Percentiles rank a stretch among this genome's conserved stretches.
Evolutionary conservation across 1,140 invertebrate species (phyloP).

Genomic region (Cyrtorhinus lividipennis): DNA sequence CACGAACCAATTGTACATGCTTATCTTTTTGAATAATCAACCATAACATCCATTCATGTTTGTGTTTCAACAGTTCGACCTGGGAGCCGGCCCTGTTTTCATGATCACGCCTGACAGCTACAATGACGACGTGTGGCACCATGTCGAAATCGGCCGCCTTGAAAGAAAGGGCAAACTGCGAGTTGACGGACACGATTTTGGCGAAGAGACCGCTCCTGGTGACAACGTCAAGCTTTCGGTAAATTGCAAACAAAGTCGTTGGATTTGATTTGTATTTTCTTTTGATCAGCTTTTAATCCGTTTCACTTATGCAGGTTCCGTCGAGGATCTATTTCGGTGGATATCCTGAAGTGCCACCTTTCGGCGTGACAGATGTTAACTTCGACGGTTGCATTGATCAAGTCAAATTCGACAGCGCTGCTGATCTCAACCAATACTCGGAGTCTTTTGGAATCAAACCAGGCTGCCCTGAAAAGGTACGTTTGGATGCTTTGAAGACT

Average conservation of each 20-base stretch:
- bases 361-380: slow-evolving; percentile 48
- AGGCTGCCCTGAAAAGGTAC: slow-evolving; percentile 70
- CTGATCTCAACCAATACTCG: slow-evolving; percentile 59
- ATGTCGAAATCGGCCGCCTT: slow-evolving; percentile 50
- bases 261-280: slow-evolving; percentile 4
- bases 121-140: slow-evolving; percentile 76
- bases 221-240: slow-evolving; percentile 17
- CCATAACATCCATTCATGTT: no score
- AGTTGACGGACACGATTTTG: slow-evolving; percentile 43
- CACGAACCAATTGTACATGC: no score
- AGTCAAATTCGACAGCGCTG: slow-evolving; percentile 55
- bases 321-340: slow-evolving; percentile 79
- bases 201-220: slow-evolving; percentile 29
- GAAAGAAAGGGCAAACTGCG: slow-evolving; percentile 48
- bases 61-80: slow-evolving; percentile 52
- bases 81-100: slow-evolving; percentile 43
- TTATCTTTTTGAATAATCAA: no score
- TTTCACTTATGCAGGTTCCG: background rate
- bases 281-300: no score
- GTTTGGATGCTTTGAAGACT: slow-evolving; percentile 15
- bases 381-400: slow-evolving; percentile 91
- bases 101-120: slow-evolving; percentile 39
- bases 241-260: background rate
- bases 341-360: slow-evolving; percentile 47
- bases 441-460: slow-evolving; percentile 64